These are phyloP conservation scores for Gastrophryne carolinensis DNA, from an alignment of 2,797 vertebrate genomes.

Conservation along the genomic window DNA sequence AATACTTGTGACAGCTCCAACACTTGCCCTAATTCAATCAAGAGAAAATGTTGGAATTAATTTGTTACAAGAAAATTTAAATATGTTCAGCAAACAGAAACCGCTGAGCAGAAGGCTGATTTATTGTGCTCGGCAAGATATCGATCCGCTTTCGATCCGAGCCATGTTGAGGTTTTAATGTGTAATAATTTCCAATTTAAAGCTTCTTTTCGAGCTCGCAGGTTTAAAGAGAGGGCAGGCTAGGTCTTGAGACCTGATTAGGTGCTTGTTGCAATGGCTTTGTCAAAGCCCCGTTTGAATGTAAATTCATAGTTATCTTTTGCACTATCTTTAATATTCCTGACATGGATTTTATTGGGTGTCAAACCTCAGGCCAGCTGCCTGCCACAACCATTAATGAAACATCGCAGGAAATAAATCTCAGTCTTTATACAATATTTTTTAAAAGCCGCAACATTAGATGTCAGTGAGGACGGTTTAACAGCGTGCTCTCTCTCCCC, in stretches of 20 bases:
- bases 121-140: slow-evolving; percentile 97
- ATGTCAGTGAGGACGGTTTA: slow-evolving; percentile 72
- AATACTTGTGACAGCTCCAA: slow-evolving; percentile 99
- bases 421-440: slow-evolving; percentile 77
- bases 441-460: slow-evolving; percentile 75
- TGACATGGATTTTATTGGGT: slow-evolving; percentile 90
- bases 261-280: slow-evolving; percentile 93
- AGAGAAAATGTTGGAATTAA: slow-evolving; percentile 99
- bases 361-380: slow-evolving; percentile 80
- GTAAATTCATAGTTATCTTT: slow-evolving; percentile 93
- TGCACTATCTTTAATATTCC: slow-evolving; percentile 88
- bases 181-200: slow-evolving; percentile 99
- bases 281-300: slow-evolving; percentile 95
- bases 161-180: slow-evolving; percentile 95
- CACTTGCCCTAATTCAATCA: slow-evolving; percentile 99
- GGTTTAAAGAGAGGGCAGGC: slow-evolving; percentile 91
- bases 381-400: slow-evolving; percentile 82
- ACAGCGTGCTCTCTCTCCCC: slow-evolving; percentile 55
- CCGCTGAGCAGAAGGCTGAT: slow-evolving; percentile 90
- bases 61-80: slow-evolving; percentile 99
- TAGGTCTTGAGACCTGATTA: slow-evolving; percentile 86
- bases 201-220: slow-evolving; percentile 97
- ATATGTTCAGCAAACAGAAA: slow-evolving; percentile 97
- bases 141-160: slow-evolving; percentile 96
- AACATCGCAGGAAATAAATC: slow-evolving; percentile 85